phyloP scores from a whole-genome alignment of 2,113 vertebrate species.

The Mugil cephalus region DNA sequence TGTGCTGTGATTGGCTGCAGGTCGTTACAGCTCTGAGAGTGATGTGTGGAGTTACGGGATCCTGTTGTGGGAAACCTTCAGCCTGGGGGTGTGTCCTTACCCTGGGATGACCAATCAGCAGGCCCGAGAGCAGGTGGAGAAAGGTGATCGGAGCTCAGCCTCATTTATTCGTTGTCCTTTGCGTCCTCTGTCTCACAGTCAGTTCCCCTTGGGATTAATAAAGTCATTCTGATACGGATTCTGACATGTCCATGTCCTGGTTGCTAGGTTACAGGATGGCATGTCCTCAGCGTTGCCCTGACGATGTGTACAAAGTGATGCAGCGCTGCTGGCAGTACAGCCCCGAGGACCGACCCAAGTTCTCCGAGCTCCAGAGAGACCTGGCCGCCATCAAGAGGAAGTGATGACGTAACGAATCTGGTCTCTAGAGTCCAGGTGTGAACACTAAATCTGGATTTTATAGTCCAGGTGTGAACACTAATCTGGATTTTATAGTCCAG shows the following conservation, averaged over 20 bases:
- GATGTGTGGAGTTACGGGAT: constrained; percentile 99
- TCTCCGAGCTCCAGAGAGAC: constrained; percentile 92
- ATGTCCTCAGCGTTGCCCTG: constrained; percentile 94
- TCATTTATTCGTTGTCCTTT: too few species aligned
- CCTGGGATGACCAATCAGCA: constrained; percentile 99
- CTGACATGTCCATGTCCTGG: not conserved
- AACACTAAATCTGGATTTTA: too few species aligned
- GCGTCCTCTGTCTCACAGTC: too few species aligned
- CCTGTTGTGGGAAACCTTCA: constrained; percentile 98
- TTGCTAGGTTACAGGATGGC: constrained; percentile 94
- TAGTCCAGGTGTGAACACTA: too few species aligned
- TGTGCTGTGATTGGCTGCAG: constrained; percentile 76
- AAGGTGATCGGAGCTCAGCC: constrained; percentile 83
- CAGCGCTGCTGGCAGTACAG: constrained; percentile 96
- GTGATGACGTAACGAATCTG: not conserved
- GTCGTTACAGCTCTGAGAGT: constrained; percentile 97
- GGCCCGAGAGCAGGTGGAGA: constrained; percentile 96
- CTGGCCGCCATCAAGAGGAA: constrained; percentile 85
- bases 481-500: too few species aligned
- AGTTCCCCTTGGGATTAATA: too few species aligned
- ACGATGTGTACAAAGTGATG: constrained; percentile 95
- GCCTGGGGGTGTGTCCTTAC: constrained; percentile 95
- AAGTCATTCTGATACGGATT: too few species aligned
- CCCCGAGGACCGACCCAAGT: constrained; percentile 94
- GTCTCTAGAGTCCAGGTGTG: too few species aligned